Conservation (phyloP, 2,888 invertebrate genomes). For the Trilocha varians region DNA sequence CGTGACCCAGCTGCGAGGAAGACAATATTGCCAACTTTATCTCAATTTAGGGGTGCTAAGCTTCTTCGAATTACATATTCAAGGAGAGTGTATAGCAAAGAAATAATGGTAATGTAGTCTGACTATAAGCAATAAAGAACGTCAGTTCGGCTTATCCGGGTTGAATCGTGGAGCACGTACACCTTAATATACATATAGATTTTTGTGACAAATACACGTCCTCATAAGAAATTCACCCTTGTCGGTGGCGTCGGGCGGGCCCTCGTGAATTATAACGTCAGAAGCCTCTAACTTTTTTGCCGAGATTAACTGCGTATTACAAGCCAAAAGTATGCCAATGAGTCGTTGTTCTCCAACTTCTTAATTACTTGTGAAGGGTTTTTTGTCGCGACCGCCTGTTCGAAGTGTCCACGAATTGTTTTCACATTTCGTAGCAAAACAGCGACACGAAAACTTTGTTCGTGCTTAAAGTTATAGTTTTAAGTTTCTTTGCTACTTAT, state of each 20-base stretch:
- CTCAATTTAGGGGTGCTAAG: constrained; percentile 34
- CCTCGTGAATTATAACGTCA: constrained; percentile 58
- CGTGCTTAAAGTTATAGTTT: constrained; percentile 4
- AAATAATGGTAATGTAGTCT: constrained; percentile 24
- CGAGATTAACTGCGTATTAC: constrained; percentile 63
- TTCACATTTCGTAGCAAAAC: constrained; percentile 32
- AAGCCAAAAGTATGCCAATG: constrained; percentile 62
- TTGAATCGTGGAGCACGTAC: constrained; percentile 20
- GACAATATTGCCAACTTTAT: constrained; percentile 45
- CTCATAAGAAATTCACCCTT: constrained; percentile 61
- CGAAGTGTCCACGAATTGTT: constrained; percentile 35
- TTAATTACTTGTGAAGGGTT: constrained; percentile 56
- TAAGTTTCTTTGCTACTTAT: not conserved
- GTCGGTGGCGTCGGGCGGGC: constrained; percentile 43
- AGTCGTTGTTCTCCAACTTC: constrained; percentile 55
- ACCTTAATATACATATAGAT: constrained; percentile 39
- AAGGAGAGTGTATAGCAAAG: constrained; percentile 22
- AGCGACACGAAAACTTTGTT: constrained; percentile 33
- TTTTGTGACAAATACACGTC: constrained; percentile 50
- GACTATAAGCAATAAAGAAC: constrained; percentile 25
- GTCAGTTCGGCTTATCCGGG: constrained; percentile 24
- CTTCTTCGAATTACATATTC: constrained; percentile 30
- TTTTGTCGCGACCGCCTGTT: constrained; percentile 36
- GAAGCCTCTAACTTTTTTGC: constrained; percentile 54
- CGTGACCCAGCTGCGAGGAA: constrained; percentile 38